These are phyloP conservation scores for Pseudomyrmex cubaensis DNA, from an alignment of 1,140 invertebrate genomes.

Conservation along the genomic window DNA sequence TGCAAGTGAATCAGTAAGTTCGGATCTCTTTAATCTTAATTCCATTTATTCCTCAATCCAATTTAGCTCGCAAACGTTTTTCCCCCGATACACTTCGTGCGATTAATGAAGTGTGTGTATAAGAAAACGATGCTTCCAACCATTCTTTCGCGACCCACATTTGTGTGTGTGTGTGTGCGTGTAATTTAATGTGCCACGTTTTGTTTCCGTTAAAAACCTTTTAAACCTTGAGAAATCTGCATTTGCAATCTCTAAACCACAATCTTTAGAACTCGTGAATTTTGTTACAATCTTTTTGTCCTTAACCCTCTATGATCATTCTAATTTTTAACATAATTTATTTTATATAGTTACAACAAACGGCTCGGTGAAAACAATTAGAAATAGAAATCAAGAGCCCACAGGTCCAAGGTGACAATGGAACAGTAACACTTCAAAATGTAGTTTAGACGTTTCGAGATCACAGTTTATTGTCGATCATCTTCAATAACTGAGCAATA, in stretches of 20 bases:
- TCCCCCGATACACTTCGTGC: not conserved
- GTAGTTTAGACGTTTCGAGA: too few relatives aligned
- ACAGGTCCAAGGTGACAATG: too few relatives aligned
- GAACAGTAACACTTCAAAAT: too few relatives aligned
- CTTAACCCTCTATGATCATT: not conserved
- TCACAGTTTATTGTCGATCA: too few relatives aligned
- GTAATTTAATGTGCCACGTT: not conserved
- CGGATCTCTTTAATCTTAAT: slow-evolving; percentile 29
- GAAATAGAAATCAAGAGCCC: too few relatives aligned
- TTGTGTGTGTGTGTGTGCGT: too few relatives aligned
- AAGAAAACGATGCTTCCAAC: not conserved
- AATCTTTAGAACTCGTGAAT: not conserved
- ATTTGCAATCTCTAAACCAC: not conserved
- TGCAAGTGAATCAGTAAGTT: slow-evolving; percentile 25
- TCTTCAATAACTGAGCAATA: too few relatives aligned
- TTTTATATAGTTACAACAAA: too few relatives aligned
- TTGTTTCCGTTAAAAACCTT: not conserved
- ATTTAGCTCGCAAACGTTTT: slow-evolving; percentile 14
- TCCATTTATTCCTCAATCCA: slow-evolving; percentile 34
- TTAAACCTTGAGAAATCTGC: not conserved
- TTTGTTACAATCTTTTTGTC: not conserved
- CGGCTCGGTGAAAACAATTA: too few relatives aligned
- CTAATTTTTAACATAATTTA: too few relatives aligned
- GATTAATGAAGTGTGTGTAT: slow-evolving; percentile 22
- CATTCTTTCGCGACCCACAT: not conserved